phyloP scores from a whole-genome alignment of 2,797 vertebrate genomes.

The Chaetophractus vellerosus region DNA sequence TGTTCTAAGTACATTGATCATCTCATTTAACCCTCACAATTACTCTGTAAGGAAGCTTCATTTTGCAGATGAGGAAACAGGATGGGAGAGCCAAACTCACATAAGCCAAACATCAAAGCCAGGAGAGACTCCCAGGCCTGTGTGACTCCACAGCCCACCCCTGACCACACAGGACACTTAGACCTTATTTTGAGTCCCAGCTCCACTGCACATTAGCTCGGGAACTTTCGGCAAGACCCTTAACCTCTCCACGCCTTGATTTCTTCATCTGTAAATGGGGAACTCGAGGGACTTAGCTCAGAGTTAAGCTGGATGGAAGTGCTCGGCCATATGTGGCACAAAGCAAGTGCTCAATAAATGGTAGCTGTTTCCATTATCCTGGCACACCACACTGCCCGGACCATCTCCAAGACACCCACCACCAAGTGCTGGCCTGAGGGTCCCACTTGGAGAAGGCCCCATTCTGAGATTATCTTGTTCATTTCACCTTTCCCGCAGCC shows the following conservation, averaged over 20 bases:
- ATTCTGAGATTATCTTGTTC: neutral
- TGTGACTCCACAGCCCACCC: neutral
- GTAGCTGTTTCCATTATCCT: neutral
- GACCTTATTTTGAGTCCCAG: constrained; percentile 27
- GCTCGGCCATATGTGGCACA: neutral
- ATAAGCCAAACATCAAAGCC: neutral
- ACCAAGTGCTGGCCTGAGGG: neutral
- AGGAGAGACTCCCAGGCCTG: neutral
- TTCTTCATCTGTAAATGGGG: neutral
- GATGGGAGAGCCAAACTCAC: neutral
- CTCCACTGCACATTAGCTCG: neutral
- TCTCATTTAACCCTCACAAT: neutral
- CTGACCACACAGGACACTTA: neutral
- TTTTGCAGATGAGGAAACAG: neutral
- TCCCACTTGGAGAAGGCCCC: neutral
- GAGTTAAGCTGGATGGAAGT: neutral
- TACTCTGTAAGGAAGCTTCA: neutral
- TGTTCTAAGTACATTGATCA: neutral
- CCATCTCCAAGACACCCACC: neutral
- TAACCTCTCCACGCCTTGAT: neutral
- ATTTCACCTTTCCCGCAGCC: neutral
- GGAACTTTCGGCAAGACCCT: neutral
- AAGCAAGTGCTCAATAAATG: neutral
- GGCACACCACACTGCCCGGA: neutral
- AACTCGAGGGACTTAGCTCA: neutral